A percentile compares a stretch with the other conserved stretches of the same genome.
phyloP scores from a whole-genome alignment of 2,797 vertebrate genomes.

The Tolypeutes matacus region DNA sequence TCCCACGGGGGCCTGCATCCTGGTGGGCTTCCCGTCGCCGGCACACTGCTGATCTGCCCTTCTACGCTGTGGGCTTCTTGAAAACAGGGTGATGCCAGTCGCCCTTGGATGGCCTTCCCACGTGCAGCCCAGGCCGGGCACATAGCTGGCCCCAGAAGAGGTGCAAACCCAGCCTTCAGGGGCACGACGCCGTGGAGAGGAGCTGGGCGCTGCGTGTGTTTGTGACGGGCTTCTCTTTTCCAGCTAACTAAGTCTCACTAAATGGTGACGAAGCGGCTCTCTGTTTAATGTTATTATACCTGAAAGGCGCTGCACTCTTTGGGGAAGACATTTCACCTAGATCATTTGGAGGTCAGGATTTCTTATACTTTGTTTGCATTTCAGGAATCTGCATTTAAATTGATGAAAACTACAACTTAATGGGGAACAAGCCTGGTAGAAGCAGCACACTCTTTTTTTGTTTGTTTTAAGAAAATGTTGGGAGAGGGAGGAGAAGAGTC shows the following conservation, averaged over 20 bases:
- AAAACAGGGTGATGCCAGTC: background rate
- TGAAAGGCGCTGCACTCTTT: background rate
- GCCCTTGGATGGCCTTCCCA: background rate
- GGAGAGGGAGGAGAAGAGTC: background rate
- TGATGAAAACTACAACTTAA: background rate
- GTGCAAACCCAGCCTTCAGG: fast-evolving
- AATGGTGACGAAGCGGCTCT: no score
- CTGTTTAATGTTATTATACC: background rate
- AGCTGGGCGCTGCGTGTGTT: background rate
- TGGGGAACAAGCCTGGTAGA: background rate
- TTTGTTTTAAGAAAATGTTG: background rate
- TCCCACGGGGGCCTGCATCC: background rate
- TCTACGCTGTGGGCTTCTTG: background rate
- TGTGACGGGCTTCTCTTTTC: background rate
- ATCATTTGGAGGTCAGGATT: background rate
- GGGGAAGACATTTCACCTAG: background rate
- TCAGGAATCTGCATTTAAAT: background rate
- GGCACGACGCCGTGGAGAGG: fast-evolving
- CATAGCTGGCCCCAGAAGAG: background rate
- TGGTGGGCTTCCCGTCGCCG: no score
- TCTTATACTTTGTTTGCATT: conserved; percentile 7
- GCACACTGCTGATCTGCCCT: fast-evolving
- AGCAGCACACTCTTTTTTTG: background rate
- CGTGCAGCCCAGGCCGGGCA: fast-evolving
- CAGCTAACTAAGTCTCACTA: background rate